Evolutionary conservation across 2,888 invertebrate species (phyloP).

Genomic region (Timandra comae): DNA sequence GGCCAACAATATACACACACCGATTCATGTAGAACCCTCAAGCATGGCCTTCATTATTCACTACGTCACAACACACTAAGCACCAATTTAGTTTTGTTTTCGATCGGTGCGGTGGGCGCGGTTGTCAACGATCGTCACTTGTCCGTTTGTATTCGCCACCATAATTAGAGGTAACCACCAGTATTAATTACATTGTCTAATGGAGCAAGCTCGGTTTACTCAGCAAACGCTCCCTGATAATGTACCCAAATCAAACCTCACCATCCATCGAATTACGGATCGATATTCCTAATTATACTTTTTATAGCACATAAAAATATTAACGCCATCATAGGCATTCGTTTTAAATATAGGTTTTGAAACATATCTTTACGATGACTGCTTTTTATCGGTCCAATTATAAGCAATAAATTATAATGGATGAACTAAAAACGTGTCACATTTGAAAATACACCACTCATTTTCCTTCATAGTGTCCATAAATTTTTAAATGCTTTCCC

Average conservation of each 20-base stretch:
- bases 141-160: conserved; percentile 53
- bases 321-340: too few relatives aligned
- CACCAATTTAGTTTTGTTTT: conserved; percentile 44
- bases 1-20: conserved; percentile 41
- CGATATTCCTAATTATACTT: conserved; percentile 8
- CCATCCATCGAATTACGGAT: too few relatives aligned
- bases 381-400: too few relatives aligned
- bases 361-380: too few relatives aligned
- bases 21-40: conserved; percentile 23
- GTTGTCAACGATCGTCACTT: conserved; percentile 52
- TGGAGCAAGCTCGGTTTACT: conserved; percentile 57
- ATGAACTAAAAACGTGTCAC: too few relatives aligned
- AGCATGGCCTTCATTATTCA: conserved; percentile 50
- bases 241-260: conserved; percentile 9
- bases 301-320: conserved; percentile 20
- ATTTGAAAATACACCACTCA: conserved; percentile 8
- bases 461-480: conserved; percentile 23
- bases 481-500: conserved; percentile 42
- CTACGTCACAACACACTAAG: conserved; percentile 45
- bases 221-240: conserved; percentile 44
- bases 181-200: conserved; percentile 74
- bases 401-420: too few relatives aligned
- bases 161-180: conserved; percentile 66
- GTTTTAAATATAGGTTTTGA: too few relatives aligned
- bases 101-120: conserved; percentile 45